Evolutionary conservation across 2,888 invertebrate genomes (phyloP).

Genomic region (Eupithecia subumbrata): DNA sequence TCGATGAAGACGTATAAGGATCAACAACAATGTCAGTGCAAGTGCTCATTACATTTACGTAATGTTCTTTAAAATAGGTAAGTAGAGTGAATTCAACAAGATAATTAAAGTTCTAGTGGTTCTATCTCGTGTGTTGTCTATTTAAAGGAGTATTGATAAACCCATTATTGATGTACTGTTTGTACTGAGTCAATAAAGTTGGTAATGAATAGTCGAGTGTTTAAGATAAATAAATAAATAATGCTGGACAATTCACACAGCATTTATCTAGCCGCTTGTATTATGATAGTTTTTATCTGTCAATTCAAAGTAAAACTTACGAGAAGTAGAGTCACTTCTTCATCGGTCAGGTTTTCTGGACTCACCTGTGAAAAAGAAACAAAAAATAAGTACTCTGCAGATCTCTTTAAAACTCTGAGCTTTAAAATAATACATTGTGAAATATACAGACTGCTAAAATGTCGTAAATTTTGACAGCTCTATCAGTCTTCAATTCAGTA

Average conservation of each 20-base stretch:
- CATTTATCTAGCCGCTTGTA: too few species aligned
- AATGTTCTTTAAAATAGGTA: conserved; percentile 25
- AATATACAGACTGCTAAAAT: neutral
- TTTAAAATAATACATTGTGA: too few species aligned
- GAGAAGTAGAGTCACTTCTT: conserved; percentile 47
- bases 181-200: conserved; percentile 5
- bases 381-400: conserved; percentile 10
- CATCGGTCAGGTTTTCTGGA: conserved; percentile 60
- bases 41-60: conserved; percentile 20
- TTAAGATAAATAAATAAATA: too few species aligned
- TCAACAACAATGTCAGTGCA: conserved; percentile 26
- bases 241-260: too few species aligned
- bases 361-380: conserved; percentile 66
- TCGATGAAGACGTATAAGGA: conserved; percentile 46
- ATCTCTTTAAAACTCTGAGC: neutral
- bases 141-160: conserved; percentile 6
- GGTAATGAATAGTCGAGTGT: neutral
- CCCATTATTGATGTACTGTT: neutral
- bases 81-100: conserved; percentile 16
- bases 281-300: neutral
- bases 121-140: conserved; percentile 1
- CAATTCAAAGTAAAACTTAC: conserved; percentile 52
- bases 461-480: neutral
- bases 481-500: neutral
- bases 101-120: conserved; percentile 17